These are phyloP conservation scores for Hypocryptadius cinnamomeus DNA, from an alignment of 2,113 vertebrate species.

Conservation along the genomic window DNA sequence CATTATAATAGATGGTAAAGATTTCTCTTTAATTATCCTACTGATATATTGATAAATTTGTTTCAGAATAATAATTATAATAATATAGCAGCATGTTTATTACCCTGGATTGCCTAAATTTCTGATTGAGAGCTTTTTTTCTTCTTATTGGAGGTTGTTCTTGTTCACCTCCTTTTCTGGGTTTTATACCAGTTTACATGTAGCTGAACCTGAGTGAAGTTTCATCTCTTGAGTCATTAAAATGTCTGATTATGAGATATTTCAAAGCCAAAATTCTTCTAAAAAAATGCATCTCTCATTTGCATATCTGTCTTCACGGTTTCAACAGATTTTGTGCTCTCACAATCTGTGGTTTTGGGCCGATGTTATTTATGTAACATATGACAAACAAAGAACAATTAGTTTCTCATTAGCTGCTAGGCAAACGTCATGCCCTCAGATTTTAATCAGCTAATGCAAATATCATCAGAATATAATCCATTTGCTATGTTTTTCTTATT, in stretches of 20 bases:
- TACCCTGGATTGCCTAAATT: not conserved
- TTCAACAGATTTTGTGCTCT: not conserved
- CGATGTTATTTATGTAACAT: not conserved
- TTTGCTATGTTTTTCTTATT: not conserved
- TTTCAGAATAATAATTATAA: not conserved
- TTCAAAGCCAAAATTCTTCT: not conserved
- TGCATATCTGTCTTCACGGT: not conserved
- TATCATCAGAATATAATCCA: not conserved
- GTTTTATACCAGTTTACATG: not conserved
- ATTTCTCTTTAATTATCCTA: not conserved
- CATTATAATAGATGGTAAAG: not conserved
- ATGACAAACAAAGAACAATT: not conserved
- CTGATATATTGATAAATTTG: not conserved
- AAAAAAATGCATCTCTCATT: not conserved
- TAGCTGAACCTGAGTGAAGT: not conserved
- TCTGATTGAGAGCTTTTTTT: not conserved
- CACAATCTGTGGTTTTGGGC: not conserved
- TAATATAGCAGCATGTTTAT: not conserved
- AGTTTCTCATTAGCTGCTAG: slow-evolving; percentile 15
- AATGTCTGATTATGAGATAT: not conserved
- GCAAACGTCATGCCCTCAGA: not conserved
- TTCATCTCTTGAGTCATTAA: not conserved
- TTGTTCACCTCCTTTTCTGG: not conserved
- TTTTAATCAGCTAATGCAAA: slow-evolving; percentile 18
- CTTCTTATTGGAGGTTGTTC: not conserved